These are phyloP conservation scores for Orycteropus afer DNA, from an alignment of 2,113 vertebrate species.

Conservation along the genomic window DNA sequence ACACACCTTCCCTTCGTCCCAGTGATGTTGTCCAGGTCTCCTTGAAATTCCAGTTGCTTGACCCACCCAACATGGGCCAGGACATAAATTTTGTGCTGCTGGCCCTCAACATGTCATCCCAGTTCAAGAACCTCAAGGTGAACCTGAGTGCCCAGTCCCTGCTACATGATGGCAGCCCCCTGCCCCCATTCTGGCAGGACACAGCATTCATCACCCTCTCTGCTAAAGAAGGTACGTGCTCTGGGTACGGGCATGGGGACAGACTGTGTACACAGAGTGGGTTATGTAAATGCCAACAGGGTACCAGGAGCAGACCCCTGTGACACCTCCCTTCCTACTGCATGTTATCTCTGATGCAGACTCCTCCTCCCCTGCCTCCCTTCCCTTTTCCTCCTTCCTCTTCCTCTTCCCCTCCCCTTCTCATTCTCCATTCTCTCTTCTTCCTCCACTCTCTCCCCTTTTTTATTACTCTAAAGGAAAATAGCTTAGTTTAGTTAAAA, in stretches of 20 bases:
- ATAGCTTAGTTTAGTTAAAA: background rate
- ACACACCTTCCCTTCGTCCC: background rate
- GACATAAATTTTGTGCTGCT: constrained; percentile 78
- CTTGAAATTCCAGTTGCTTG: constrained; percentile 73
- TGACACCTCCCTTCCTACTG: background rate
- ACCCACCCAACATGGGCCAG: constrained; percentile 78
- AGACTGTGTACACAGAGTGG: background rate
- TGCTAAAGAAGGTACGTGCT: constrained; percentile 77
- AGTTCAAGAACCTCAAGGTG: constrained; percentile 79
- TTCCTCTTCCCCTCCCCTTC: background rate
- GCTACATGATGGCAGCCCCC: constrained; percentile 76
- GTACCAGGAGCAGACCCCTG: background rate
- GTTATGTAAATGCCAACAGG: background rate
- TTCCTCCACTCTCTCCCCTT: background rate
- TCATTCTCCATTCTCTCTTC: background rate
- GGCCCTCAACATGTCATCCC: constrained; percentile 67
- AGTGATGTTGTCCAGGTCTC: constrained; percentile 52
- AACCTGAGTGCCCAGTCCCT: constrained; percentile 81
- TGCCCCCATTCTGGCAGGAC: constrained; percentile 81
- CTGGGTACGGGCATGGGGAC: background rate
- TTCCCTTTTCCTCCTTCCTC: background rate
- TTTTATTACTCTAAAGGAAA: background rate
- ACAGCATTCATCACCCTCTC: constrained; percentile 71
- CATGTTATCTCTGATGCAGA: background rate
- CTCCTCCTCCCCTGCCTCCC: background rate